Evolutionary conservation across 2,113 vertebrate genomes (phyloP).

Genomic region (Megaceryle maxima): DNA sequence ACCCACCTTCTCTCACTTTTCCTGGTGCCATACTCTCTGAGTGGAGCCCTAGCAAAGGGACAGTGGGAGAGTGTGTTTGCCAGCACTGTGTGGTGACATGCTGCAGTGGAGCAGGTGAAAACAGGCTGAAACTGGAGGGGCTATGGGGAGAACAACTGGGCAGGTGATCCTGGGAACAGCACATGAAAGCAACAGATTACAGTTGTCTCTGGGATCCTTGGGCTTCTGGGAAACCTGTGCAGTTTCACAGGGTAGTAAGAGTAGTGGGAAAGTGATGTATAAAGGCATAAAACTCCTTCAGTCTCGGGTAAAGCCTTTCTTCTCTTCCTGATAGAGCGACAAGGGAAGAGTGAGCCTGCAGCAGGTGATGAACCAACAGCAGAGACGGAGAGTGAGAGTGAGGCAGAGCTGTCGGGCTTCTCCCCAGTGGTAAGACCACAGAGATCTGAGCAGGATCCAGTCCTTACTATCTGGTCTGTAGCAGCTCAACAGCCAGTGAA

Average conservation of each 20-base stretch:
- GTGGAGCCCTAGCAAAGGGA: neutral
- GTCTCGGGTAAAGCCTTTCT: neutral
- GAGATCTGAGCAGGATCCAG: neutral
- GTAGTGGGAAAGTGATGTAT: neutral
- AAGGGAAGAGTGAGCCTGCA: conserved; percentile 83
- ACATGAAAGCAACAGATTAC: neutral
- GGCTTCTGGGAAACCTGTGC: neutral
- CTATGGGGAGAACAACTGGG: neutral
- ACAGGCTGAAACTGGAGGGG: neutral
- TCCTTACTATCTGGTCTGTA: neutral
- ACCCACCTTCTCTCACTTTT: neutral
- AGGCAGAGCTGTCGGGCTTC: conserved; percentile 94
- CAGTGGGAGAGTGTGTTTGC: neutral
- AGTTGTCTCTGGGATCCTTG: neutral
- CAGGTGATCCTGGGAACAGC: neutral
- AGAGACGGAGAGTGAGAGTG: conserved; percentile 96
- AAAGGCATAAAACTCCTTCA: neutral
- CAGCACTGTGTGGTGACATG: neutral
- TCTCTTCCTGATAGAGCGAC: conserved; percentile 69
- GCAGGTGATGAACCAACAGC: conserved; percentile 88
- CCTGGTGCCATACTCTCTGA: neutral
- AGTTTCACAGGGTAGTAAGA: neutral
- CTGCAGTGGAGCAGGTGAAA: neutral
- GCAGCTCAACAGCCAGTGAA: neutral
- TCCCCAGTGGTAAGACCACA: conserved; percentile 86